phyloP scores from a whole-genome alignment of 2,113 vertebrate species.

The Antennarius striatus region DNA sequence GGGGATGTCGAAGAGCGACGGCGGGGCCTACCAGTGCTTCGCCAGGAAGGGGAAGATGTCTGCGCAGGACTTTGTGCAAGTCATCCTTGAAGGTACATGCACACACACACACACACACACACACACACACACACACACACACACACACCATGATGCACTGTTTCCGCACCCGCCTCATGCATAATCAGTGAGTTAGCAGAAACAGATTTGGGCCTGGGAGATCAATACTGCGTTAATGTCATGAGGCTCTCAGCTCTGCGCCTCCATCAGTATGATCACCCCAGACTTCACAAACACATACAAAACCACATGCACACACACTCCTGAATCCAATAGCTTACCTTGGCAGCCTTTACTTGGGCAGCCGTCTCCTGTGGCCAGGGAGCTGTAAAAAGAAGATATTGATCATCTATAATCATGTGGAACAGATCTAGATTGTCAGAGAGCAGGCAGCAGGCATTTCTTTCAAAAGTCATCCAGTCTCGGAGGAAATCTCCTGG shows the following conservation, averaged over 20 bases:
- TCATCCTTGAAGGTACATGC: slow-evolving; percentile 91
- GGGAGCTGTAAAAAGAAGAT: slow-evolving; percentile 83
- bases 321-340: slow-evolving; percentile 73
- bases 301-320: slow-evolving; percentile 32
- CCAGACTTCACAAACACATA: slow-evolving; percentile 42
- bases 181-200: slow-evolving; percentile 47
- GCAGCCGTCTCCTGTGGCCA: slow-evolving; percentile 85
- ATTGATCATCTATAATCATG: slow-evolving; percentile 93
- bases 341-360: slow-evolving; percentile 80
- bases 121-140: neutral
- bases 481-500: slow-evolving; percentile 36
- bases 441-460: slow-evolving; percentile 79
- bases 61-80: slow-evolving; percentile 95
- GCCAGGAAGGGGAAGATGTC: slow-evolving; percentile 95
- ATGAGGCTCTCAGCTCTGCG: slow-evolving; percentile 30
- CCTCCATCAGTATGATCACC: slow-evolving; percentile 35
- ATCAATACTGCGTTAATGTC: slow-evolving; percentile 63
- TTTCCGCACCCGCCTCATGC: slow-evolving; percentile 19
- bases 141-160: neutral
- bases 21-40: slow-evolving; percentile 97
- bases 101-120: slow-evolving; percentile 58
- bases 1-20: slow-evolving; percentile 96
- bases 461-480: slow-evolving; percentile 77
- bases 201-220: slow-evolving; percentile 21
- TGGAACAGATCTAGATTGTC: slow-evolving; percentile 82